These are phyloP conservation scores for Chamaetylas fuelleborni DNA, from an alignment of 2,113 vertebrate species.

Conservation along the genomic window DNA sequence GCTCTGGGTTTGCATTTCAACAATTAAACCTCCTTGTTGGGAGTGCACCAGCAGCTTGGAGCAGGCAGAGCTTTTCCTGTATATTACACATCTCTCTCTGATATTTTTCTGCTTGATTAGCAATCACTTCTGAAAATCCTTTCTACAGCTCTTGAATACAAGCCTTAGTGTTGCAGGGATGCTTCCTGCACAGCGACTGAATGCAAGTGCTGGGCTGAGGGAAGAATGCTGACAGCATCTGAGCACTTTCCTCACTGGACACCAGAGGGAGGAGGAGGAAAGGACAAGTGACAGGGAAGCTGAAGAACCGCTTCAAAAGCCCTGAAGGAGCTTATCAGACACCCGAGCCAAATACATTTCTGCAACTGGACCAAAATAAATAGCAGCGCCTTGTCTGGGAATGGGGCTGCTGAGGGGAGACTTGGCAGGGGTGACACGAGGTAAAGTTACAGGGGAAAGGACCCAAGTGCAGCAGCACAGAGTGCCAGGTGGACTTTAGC, in stretches of 20 bases:
- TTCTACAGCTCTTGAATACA: neutral
- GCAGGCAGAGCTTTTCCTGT: neutral
- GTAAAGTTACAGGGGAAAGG: neutral
- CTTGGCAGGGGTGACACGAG: neutral
- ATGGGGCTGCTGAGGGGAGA: neutral
- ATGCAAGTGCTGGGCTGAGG: neutral
- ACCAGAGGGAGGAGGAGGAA: constrained; percentile 65
- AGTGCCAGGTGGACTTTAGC: neutral
- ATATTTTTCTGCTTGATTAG: constrained; percentile 62
- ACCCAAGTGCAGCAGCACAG: neutral
- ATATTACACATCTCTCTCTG: neutral
- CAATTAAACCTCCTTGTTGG: neutral
- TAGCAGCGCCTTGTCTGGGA: neutral
- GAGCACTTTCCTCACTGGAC: constrained; percentile 50
- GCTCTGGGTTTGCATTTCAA: constrained; percentile 16
- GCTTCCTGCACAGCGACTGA: neutral
- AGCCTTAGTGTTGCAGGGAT: neutral
- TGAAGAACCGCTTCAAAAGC: neutral
- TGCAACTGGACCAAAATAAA: neutral
- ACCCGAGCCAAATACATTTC: neutral
- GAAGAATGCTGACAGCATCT: neutral
- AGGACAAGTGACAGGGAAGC: neutral
- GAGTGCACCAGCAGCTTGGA: neutral
- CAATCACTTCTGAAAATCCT: constrained; percentile 50
- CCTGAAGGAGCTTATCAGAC: neutral